Percentiles rank a stretch among this genome's conserved stretches.
Evolutionary conservation across 1,140 invertebrate species (phyloP).

Genomic region (Lasioglossum baleicum): DNA sequence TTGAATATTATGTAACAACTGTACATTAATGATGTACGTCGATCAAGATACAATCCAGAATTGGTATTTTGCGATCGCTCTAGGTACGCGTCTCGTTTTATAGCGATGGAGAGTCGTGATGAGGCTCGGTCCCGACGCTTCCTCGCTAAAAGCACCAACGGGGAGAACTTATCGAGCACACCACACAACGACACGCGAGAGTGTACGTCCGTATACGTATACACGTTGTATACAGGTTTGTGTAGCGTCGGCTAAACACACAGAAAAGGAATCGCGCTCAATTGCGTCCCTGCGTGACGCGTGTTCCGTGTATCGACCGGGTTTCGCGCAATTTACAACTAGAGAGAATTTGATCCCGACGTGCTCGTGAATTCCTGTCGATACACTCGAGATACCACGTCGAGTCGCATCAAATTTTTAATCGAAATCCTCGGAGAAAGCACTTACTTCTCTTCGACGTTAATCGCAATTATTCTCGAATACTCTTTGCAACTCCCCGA

Average conservation of each 20-base stretch:
- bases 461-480: too few species aligned
- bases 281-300: neutral
- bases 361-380: neutral
- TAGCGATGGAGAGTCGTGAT: neutral
- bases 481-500: too few species aligned
- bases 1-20: too few species aligned
- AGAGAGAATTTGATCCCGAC: neutral
- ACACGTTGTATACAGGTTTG: too few species aligned
- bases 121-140: neutral
- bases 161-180: neutral
- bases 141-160: neutral
- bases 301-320: conserved; percentile 10
- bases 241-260: neutral
- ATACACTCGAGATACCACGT: neutral
- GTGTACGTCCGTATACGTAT: too few species aligned
- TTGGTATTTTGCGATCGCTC: too few species aligned
- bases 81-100: neutral
- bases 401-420: neutral
- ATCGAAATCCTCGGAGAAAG: neutral
- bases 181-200: neutral
- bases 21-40: too few species aligned
- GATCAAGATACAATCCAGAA: too few species aligned
- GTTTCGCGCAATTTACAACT: neutral
- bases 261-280: neutral
- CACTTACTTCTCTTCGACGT: too few species aligned